Evolutionary conservation across 2,113 vertebrate genomes (phyloP).

Genomic region (Hippocampus abdominalis): DNA sequence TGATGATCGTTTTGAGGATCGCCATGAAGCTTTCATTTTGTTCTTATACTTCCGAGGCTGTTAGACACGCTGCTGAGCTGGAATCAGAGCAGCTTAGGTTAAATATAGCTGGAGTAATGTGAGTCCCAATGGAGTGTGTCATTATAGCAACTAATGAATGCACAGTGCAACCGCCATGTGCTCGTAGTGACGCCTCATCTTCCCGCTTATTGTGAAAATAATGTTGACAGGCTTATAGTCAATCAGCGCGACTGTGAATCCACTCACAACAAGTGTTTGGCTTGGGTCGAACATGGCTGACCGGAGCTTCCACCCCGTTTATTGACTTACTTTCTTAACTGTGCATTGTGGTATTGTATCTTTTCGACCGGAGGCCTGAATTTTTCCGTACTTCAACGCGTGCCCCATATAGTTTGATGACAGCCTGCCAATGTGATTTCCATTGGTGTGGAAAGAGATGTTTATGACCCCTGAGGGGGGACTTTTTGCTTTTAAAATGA

Average conservation of each 20-base stretch:
- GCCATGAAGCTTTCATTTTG: neutral
- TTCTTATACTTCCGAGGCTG: neutral
- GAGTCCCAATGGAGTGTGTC: neutral
- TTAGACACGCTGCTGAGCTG: neutral
- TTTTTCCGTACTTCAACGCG: neutral
- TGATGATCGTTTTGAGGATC: neutral
- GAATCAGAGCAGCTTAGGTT: neutral
- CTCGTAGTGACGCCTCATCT: neutral
- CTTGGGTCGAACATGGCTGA: neutral
- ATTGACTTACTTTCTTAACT: neutral
- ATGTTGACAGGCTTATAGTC: neutral
- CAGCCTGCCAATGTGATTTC: slow-evolving; percentile 4
- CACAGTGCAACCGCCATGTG: neutral
- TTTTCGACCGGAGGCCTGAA: neutral
- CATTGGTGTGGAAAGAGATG: neutral
- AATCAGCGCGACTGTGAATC: neutral
- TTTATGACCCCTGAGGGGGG: neutral
- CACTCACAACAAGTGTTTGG: neutral
- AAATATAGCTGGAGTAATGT: neutral
- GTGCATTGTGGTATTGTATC: neutral
- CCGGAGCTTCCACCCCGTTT: neutral
- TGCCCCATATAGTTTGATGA: neutral
- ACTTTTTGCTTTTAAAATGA: neutral
- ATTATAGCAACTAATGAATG: neutral
- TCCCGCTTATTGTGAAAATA: neutral